These are phyloP conservation scores for Cydia pomonella DNA, from an alignment of 1,140 invertebrate genomes.

Conservation along the genomic window DNA sequence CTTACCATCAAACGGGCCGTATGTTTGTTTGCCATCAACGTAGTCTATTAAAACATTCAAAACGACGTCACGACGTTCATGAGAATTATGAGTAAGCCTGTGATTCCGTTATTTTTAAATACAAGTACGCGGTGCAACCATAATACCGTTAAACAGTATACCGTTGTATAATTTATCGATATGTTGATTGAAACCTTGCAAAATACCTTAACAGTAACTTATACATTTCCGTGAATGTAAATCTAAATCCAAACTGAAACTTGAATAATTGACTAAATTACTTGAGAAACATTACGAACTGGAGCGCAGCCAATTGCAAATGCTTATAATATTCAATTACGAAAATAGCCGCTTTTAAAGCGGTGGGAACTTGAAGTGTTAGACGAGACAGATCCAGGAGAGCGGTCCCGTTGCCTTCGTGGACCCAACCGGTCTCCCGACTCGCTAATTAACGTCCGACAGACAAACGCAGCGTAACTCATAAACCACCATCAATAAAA, in stretches of 20 bases:
- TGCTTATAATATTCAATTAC: conserved; percentile 24
- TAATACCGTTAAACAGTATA: neutral
- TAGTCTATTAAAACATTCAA: too few relatives aligned
- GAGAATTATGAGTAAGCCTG: neutral
- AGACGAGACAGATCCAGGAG: conserved; percentile 9
- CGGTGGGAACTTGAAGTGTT: conserved; percentile 28
- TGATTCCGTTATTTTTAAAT: neutral
- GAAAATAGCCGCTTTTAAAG: conserved; percentile 20
- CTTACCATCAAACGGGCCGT: too few relatives aligned
- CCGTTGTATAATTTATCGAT: neutral
- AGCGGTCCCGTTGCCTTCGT: conserved; percentile 15
- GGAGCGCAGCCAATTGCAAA: conserved; percentile 11
- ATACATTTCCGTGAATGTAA: neutral
- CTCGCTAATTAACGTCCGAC: conserved; percentile 28
- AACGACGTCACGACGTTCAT: neutral
- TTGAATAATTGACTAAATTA: conserved; percentile 1
- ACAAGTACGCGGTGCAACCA: neutral
- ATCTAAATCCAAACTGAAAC: conserved; percentile 8
- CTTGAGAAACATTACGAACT: conserved; percentile 11
- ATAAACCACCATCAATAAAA: conserved; percentile 4
- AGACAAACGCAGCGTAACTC: conserved; percentile 12
- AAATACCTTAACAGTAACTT: neutral
- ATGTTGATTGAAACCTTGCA: neutral
- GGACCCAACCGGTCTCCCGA: conserved; percentile 13
- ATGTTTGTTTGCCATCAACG: too few relatives aligned